Evolutionary conservation across 1,140 invertebrate genomes (phyloP).

Genomic region (Holcopasites calliopsidis): DNA sequence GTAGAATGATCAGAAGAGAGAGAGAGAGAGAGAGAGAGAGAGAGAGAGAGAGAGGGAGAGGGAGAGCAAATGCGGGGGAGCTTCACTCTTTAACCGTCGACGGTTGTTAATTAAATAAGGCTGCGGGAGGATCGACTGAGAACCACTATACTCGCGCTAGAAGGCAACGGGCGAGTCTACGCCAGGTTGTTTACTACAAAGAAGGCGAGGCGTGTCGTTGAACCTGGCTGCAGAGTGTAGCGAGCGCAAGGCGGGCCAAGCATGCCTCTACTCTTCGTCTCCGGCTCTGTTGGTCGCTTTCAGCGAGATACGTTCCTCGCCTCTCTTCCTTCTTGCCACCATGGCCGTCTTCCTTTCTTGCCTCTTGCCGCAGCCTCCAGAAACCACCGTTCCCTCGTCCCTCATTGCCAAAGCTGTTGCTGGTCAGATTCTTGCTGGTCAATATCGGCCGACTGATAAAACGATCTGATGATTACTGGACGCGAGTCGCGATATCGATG

Average conservation of each 20-base stretch:
- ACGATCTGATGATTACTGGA: conserved; percentile 22
- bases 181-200: conserved; percentile 78
- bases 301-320: conserved; percentile 43
- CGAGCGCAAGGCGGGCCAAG: conserved; percentile 68
- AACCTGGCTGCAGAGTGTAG: conserved; percentile 73
- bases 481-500: neutral
- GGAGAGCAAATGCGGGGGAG: neutral
- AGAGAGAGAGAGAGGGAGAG: neutral
- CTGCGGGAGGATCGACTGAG: conserved; percentile 52
- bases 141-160: conserved; percentile 71
- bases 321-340: conserved; percentile 18
- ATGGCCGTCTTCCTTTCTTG: conserved; percentile 21
- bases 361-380: conserved; percentile 52
- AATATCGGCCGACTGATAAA: conserved; percentile 51
- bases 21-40: too few species aligned
- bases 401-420: conserved; percentile 57
- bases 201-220: conserved; percentile 78
- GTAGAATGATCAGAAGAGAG: too few species aligned
- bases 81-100: conserved; percentile 4
- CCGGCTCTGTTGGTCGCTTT: conserved; percentile 55
- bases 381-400: conserved; percentile 52
- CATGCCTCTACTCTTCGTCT: conserved; percentile 58
- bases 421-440: conserved; percentile 43
- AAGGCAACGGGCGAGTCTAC: conserved; percentile 72
- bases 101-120: conserved; percentile 31